These are phyloP conservation scores for Spilosoma lubricipeda DNA, from an alignment of 2,888 invertebrate genomes.

Conservation along the genomic window DNA sequence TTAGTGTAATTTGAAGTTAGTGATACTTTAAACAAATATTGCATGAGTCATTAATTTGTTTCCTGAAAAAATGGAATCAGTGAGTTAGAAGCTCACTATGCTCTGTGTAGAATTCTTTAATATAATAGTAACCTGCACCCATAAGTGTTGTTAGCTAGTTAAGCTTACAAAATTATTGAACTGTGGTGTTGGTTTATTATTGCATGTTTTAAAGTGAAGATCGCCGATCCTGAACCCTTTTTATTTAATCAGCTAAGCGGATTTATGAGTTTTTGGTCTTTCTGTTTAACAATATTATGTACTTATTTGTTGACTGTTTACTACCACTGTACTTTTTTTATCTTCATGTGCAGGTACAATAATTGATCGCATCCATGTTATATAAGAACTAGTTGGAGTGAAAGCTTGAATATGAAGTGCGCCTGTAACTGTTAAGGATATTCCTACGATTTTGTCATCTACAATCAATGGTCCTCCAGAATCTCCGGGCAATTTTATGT, in stretches of 20 bases:
- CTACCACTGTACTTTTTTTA: background rate
- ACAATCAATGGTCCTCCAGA: conserved; percentile 6
- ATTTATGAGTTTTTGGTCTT: background rate
- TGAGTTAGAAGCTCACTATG: no score
- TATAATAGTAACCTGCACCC: no score
- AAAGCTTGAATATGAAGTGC: conserved; percentile 1
- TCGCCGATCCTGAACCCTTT: no score
- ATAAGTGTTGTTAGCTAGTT: no score
- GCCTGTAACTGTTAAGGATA: background rate
- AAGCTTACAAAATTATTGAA: no score
- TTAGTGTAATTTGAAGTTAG: no score
- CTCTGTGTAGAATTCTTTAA: no score
- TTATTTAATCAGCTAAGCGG: background rate
- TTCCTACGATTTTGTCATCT: conserved; percentile 3
- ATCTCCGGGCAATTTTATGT: conserved; percentile 1
- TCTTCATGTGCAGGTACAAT: background rate
- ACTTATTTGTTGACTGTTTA: background rate
- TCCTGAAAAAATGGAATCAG: no score
- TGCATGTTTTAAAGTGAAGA: background rate
- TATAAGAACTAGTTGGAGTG: conserved; percentile 5
- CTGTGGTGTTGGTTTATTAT: no score
- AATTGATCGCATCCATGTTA: conserved; percentile 6
- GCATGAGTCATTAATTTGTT: no score
- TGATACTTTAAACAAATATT: no score
- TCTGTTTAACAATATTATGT: background rate